A percentile compares a stretch with the other conserved stretches of the same genome.
Evolutionary conservation across 1,140 invertebrate species (phyloP).

Genomic region (Chelonus insularis): DNA sequence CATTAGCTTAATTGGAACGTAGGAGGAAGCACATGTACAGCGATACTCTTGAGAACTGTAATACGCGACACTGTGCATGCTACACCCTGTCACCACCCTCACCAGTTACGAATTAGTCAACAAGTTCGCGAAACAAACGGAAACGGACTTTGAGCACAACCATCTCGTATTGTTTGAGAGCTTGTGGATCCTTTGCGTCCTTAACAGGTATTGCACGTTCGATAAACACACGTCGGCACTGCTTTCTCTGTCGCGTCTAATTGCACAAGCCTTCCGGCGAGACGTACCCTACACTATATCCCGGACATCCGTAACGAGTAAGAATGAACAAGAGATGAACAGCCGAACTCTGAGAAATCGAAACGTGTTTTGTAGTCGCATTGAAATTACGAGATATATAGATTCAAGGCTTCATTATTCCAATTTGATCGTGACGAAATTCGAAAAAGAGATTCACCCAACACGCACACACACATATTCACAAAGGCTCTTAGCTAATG

Average conservation of each 20-base stretch:
- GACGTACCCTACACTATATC: neutral
- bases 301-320: constrained; percentile 19
- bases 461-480: too few species aligned
- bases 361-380: too few species aligned
- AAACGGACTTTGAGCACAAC: constrained; percentile 1
- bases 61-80: neutral
- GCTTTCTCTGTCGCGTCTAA: constrained; percentile 22
- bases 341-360: too few species aligned
- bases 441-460: too few species aligned
- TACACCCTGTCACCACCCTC: neutral
- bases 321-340: neutral
- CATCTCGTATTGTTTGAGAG: neutral
- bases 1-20: constrained; percentile 36
- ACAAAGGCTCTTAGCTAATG: too few species aligned
- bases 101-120: neutral
- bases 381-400: too few species aligned
- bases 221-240: constrained; percentile 5
- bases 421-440: too few species aligned
- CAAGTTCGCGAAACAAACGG: constrained; percentile 11
- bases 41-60: neutral
- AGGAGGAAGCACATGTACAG: constrained; percentile 1
- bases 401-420: too few species aligned
- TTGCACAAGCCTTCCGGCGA: constrained; percentile 18
- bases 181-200: neutral
- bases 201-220: constrained; percentile 23